Base-by-base conservation (phyloP, 2,797 vertebrate genomes). In the Argya squamiceps region DNA sequence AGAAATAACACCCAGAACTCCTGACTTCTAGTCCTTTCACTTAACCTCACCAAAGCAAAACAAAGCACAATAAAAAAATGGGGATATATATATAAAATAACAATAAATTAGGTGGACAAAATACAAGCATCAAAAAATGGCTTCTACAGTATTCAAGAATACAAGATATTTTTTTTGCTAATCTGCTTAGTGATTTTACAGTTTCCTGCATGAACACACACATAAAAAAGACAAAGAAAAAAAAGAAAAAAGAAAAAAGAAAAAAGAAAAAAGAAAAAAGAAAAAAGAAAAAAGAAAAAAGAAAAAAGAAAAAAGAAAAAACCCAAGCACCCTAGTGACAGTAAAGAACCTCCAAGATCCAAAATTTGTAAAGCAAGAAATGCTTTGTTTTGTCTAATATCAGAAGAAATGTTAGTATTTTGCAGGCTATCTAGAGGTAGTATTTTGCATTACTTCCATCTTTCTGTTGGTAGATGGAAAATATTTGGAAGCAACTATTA, bases 1-100 rank as follows among this genome's bases (percentile, higher is more conserved):
- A 87, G 83, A 78, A 97, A 93, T 84, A 92, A 92, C 85, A 84
- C 78, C 50, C 67, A 69, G 73, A 92, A 79, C 77, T 95, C 80
- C 81, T 93, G 77, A 89, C 88, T 96, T 94, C 81, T 44, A 68
- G 60, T 93, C 44, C 64, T 84, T 85, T 88, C 60, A 86, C 64
- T 92, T 84, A 87, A 94, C 59, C 74, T 81, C 47, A 88, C 32
- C 59, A 88, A 68, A 87, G 43, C 58, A 89, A 91, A 91, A 92
- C 41, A 91, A 80, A 91, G 49, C 86, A 29, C 29, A 93, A 84
- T 64, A 78, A 84, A 88, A 90, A 88, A 89, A 80, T 18, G 0
- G 4, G 6, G 3, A 7, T 0, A 27, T 22, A 41, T 9, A 36
- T 9, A 32, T 2, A 60, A 22, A 32, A 49, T 29, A 36, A 68